phyloP scores from a whole-genome alignment of 2,888 invertebrate species.

The Pterostichus niger region DNA sequence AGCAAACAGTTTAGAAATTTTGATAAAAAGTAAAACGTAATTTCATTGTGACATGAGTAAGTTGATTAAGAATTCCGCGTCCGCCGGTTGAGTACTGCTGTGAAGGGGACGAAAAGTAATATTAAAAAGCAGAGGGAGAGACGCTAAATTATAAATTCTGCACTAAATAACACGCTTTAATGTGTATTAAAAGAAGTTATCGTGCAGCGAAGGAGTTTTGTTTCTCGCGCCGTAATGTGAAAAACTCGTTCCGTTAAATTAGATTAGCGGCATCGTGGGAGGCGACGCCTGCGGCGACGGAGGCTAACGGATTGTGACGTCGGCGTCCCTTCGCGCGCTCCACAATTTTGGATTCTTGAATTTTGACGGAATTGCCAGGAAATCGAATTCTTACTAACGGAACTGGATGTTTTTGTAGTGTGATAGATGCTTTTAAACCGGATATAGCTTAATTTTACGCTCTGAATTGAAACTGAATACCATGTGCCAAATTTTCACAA shows the following conservation, averaged over 20 bases:
- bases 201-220: conserved; percentile 60
- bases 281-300: conserved; percentile 26
- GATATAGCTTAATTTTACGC: conserved; percentile 37
- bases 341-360: conserved; percentile 21
- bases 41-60: not conserved
- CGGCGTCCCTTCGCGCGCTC: not conserved
- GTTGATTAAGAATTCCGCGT: conserved; percentile 8
- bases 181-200: conserved; percentile 67
- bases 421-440: not conserved
- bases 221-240: conserved; percentile 65
- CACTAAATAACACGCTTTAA: conserved; percentile 67
- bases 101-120: conserved; percentile 43
- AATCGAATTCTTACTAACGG: conserved; percentile 10
- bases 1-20: not conserved
- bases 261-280: conserved; percentile 62
- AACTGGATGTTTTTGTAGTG: not conserved
- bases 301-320: conserved; percentile 54
- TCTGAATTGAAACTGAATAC: conserved; percentile 11
- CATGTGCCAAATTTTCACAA: not conserved
- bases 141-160: conserved; percentile 66
- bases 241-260: conserved; percentile 66
- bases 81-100: conserved; percentile 33
- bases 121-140: conserved; percentile 58
- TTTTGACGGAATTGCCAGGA: conserved; percentile 7
- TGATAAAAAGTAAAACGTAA: conserved; percentile 23